Evolutionary conservation across 2,113 vertebrate species (phyloP).

Genomic region (Sus scrofa): DNA sequence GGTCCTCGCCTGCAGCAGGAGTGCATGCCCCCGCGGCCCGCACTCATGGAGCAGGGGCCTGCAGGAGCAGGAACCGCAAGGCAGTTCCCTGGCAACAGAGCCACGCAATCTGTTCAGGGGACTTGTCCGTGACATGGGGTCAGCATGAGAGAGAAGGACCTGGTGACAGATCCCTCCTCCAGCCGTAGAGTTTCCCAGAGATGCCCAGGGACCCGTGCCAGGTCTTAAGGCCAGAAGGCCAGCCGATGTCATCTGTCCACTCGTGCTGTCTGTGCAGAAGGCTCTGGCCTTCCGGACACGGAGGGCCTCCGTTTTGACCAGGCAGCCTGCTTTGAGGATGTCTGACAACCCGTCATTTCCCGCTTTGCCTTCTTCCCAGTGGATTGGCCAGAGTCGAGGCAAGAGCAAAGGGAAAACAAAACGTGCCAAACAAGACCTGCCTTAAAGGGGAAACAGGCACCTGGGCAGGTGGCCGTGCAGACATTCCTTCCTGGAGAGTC

Average conservation of each 20-base stretch:
- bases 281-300: not conserved
- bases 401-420: not conserved
- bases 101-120: slow-evolving; percentile 76
- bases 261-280: not conserved
- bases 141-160: not conserved
- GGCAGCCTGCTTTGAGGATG: not conserved
- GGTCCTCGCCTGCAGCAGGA: not conserved
- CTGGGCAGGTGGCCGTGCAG: not conserved
- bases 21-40: not conserved
- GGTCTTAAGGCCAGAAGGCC: not conserved
- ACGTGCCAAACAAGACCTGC: not conserved
- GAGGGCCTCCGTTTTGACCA: not conserved
- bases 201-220: not conserved
- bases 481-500: not conserved
- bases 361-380: not conserved
- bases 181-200: not conserved
- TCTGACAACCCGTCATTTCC: not conserved
- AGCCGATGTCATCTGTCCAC: not conserved
- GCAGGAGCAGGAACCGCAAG: slow-evolving; percentile 51
- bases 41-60: slow-evolving; percentile 39
- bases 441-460: not conserved
- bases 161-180: not conserved
- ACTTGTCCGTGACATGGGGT: slow-evolving; percentile 53
- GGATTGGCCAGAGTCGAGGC: not conserved
- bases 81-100: slow-evolving; percentile 63